Conservation (phyloP, 2,113 vertebrate genomes). For the Lampris megalopsis region DNA sequence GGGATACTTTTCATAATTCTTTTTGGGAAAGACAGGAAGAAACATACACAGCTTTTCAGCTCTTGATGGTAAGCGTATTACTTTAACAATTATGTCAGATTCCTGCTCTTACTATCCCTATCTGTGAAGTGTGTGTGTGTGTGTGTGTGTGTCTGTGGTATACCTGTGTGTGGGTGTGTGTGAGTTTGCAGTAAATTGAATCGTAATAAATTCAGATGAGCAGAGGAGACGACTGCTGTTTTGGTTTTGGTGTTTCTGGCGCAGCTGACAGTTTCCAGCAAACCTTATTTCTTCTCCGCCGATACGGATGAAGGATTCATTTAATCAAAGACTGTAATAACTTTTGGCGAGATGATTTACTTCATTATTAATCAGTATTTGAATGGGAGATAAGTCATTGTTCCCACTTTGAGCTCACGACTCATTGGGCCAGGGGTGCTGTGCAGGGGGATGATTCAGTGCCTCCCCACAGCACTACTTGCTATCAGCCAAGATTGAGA, state of each 20-base stretch:
- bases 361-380: conserved; percentile 2
- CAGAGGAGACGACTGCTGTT: too few relatives aligned
- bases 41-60: conserved; percentile 64
- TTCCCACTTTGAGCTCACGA: not conserved
- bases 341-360: too few relatives aligned
- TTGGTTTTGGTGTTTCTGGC: too few relatives aligned
- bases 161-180: too few relatives aligned
- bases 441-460: too few relatives aligned
- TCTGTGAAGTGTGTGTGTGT: conserved; percentile 2
- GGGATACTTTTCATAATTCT: conserved; percentile 80
- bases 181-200: too few relatives aligned
- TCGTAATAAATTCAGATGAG: too few relatives aligned
- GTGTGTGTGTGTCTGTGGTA: too few relatives aligned
- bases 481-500: too few relatives aligned
- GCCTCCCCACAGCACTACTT: too few relatives aligned
- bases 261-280: too few relatives aligned
- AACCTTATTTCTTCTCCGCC: too few relatives aligned
- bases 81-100: conserved; percentile 25
- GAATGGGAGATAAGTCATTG: conserved; percentile 2
- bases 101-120: conserved; percentile 10
- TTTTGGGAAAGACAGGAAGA: conserved; percentile 75
- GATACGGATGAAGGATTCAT: not conserved
- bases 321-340: not conserved
- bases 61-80: conserved; percentile 39
- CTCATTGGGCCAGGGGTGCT: not conserved